These are phyloP conservation scores for Lithophane ornitopus DNA, from an alignment of 2,888 invertebrate species.

Conservation along the genomic window DNA sequence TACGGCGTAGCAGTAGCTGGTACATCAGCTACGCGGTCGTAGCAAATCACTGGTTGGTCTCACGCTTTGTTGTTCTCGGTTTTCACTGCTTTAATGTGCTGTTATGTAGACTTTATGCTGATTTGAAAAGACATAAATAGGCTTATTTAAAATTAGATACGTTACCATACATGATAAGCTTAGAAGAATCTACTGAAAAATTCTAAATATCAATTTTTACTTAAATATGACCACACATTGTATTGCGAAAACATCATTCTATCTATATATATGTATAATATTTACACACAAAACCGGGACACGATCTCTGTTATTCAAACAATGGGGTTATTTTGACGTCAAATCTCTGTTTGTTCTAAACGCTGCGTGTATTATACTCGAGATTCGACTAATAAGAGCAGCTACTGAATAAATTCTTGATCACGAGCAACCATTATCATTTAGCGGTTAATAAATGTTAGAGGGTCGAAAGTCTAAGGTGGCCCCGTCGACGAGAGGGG, in stretches of 20 bases:
- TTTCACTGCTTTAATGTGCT: neutral
- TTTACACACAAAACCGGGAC: constrained; percentile 56
- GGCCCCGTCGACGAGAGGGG: constrained; percentile 78
- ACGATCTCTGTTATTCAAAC: constrained; percentile 65
- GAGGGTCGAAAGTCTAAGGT: constrained; percentile 81
- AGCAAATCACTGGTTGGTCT: constrained; percentile 32
- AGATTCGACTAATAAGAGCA: constrained; percentile 72
- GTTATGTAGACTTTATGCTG: neutral
- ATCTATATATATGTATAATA: constrained; percentile 54
- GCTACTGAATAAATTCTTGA: constrained; percentile 79
- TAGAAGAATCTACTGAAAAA: neutral
- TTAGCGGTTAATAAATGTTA: constrained; percentile 87
- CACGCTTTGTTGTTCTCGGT: constrained; percentile 17
- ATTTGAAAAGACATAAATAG: neutral
- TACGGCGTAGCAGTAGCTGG: constrained; percentile 52
- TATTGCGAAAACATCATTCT: constrained; percentile 47
- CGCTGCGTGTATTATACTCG: constrained; percentile 60
- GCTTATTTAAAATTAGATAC: neutral
- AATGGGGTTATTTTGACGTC: constrained; percentile 65
- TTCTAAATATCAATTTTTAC: neutral
- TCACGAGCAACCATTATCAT: constrained; percentile 84
- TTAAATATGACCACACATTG: constrained; percentile 18
- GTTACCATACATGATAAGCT: neutral
- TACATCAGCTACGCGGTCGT: constrained; percentile 47
- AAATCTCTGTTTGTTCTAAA: constrained; percentile 62